A percentile compares a stretch with the other conserved stretches of the same genome.
Evolutionary conservation across 2,797 vertebrate genomes (phyloP).

Genomic region (Chrosomus eos): DNA sequence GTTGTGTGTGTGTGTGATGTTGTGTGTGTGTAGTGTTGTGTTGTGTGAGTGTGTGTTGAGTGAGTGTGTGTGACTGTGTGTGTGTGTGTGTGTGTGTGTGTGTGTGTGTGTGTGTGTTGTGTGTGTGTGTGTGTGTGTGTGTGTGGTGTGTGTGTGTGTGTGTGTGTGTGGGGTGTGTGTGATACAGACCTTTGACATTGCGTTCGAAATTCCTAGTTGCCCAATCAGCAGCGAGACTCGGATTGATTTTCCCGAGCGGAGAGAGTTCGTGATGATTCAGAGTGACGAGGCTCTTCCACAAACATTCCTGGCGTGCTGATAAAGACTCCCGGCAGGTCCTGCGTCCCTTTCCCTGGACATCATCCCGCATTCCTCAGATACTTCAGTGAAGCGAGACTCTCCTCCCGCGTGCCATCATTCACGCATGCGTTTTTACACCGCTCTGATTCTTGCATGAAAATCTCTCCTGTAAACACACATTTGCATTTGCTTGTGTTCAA

Average conservation of each 20-base stretch:
- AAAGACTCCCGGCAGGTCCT: neutral
- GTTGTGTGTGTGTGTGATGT: neutral
- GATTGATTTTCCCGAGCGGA: constrained; percentile 69
- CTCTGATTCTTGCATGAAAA: neutral
- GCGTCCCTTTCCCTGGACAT: neutral
- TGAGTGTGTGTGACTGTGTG: neutral
- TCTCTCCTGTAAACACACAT: neutral
- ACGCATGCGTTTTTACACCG: neutral
- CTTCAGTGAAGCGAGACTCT: neutral
- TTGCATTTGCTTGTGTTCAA: no score
- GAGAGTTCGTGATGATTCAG: constrained; percentile 58
- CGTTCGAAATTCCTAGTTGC: constrained; percentile 63
- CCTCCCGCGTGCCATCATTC: neutral
- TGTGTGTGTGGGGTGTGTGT: no score
- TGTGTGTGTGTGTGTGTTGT: no score
- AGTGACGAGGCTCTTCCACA: constrained; percentile 56
- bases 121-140: no score
- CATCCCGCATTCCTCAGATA: constrained; percentile 18
- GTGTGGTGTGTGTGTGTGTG: no score
- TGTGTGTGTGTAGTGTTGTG: no score
- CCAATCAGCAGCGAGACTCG: constrained; percentile 54
- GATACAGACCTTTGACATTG: constrained; percentile 63
- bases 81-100: no score
- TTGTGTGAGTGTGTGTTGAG: no score
- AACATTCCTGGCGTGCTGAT: constrained; percentile 70